A percentile compares a stretch with the other conserved stretches of the same genome.
These are phyloP conservation scores for Caloenas nicobarica DNA, from an alignment of 2,113 vertebrate species.

Conservation along the genomic window DNA sequence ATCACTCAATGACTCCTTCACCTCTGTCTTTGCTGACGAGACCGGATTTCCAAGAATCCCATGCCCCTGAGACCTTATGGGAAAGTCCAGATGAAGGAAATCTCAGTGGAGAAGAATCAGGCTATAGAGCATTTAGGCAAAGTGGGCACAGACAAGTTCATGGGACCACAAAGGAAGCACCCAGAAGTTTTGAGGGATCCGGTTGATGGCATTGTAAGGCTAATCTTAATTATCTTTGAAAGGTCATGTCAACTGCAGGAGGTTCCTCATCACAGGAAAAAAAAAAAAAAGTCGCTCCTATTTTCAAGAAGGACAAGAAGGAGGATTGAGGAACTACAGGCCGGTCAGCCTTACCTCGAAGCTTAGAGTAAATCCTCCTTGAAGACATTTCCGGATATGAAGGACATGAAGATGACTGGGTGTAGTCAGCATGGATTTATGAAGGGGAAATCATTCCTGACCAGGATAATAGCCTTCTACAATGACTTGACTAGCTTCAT, in stretches of 20 bases:
- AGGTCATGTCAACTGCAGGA: not conserved
- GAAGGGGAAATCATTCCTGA: not conserved
- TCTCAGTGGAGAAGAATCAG: not conserved
- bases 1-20: not conserved
- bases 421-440: not conserved
- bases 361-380: not conserved
- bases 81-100: not conserved
- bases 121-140: not conserved
- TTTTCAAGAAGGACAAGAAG: not conserved
- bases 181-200: not conserved
- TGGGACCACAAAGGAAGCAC: not conserved
- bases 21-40: not conserved
- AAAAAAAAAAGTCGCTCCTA: not conserved
- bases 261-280: fast-evolving
- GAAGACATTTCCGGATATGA: not conserved
- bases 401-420: not conserved
- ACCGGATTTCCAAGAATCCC: not conserved
- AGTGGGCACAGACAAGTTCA: not conserved
- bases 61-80: not conserved
- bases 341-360: fast-evolving
- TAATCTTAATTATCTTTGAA: not conserved
- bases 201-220: not conserved
- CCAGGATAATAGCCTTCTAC: not conserved
- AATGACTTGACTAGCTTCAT: not conserved
- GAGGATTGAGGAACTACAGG: not conserved